Conservation (phyloP, 2,113 vertebrate species). For the Camelus dromedarius region DNA sequence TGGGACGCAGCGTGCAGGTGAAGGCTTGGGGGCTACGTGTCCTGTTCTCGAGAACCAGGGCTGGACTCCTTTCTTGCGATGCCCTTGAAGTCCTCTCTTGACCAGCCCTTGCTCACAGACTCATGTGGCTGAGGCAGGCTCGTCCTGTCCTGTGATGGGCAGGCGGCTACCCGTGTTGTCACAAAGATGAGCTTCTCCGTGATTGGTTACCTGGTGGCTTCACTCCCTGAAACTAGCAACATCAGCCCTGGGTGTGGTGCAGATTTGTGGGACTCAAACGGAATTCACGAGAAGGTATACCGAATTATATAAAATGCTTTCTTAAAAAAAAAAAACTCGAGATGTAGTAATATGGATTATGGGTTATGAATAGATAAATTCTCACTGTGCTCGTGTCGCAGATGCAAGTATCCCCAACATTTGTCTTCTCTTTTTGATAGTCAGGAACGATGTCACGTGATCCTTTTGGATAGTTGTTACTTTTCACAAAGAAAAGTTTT, state of each 20-base stretch:
- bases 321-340: not conserved
- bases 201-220: not conserved
- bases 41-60: not conserved
- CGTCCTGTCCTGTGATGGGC: not conserved
- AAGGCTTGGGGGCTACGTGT: not conserved
- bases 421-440: not conserved
- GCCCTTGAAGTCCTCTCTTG: not conserved
- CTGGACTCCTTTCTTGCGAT: not conserved
- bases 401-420: not conserved
- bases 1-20: not conserved
- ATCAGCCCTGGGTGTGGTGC: not conserved
- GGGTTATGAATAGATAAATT: not conserved
- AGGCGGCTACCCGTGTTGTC: fast-evolving
- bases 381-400: not conserved
- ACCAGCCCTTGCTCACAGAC: fast-evolving
- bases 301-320: not conserved
- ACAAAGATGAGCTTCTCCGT: not conserved
- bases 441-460: not conserved
- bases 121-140: not conserved
- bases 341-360: not conserved
- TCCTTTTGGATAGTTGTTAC: not conserved
- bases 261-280: not conserved
- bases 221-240: not conserved
- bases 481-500: not conserved
- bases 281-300: not conserved